Conservation (phyloP, 2,888 invertebrate species). For the Cantharis rustica region DNA sequence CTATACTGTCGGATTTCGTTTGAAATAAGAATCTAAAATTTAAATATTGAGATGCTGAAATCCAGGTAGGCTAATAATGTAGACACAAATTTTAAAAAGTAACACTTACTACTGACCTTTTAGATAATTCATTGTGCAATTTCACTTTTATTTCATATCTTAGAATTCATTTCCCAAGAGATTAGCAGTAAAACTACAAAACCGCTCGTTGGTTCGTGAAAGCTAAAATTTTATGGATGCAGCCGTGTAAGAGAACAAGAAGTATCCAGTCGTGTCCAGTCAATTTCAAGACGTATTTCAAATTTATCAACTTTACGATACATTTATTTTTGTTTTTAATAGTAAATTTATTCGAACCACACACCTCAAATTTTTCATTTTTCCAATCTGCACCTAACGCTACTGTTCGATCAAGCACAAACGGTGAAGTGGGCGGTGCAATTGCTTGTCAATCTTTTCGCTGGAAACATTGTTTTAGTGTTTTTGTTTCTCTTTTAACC, state of each 20-base stretch:
- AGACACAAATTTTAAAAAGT: not conserved
- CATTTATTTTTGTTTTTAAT: not conserved
- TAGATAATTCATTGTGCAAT: slow-evolving; percentile 33
- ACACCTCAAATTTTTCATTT: not conserved
- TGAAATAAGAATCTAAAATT: not conserved
- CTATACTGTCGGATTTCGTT: not conserved
- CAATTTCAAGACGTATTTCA: slow-evolving; percentile 36
- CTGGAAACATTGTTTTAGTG: not conserved
- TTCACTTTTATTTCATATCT: slow-evolving; percentile 31
- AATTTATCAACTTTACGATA: slow-evolving; percentile 29
- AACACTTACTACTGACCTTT: slow-evolving; percentile 13
- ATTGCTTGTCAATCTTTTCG: not conserved
- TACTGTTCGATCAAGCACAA: not conserved
- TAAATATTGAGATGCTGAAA: not conserved
- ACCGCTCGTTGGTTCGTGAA: slow-evolving; percentile 31
- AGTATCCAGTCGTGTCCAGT: slow-evolving; percentile 33
- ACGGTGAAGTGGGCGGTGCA: not conserved
- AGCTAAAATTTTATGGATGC: slow-evolving; percentile 33
- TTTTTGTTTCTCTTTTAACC: not conserved
- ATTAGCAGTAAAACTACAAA: slow-evolving; percentile 34
- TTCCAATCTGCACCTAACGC: not conserved
- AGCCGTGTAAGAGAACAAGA: slow-evolving; percentile 28
- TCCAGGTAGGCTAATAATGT: slow-evolving; percentile 1
- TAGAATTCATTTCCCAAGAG: slow-evolving; percentile 33
- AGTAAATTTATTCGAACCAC: not conserved